A percentile compares a stretch with the other conserved stretches of the same genome.
phyloP scores from a whole-genome alignment of 2,113 vertebrate genomes.

The Misgurnus mizolepis region DNA sequence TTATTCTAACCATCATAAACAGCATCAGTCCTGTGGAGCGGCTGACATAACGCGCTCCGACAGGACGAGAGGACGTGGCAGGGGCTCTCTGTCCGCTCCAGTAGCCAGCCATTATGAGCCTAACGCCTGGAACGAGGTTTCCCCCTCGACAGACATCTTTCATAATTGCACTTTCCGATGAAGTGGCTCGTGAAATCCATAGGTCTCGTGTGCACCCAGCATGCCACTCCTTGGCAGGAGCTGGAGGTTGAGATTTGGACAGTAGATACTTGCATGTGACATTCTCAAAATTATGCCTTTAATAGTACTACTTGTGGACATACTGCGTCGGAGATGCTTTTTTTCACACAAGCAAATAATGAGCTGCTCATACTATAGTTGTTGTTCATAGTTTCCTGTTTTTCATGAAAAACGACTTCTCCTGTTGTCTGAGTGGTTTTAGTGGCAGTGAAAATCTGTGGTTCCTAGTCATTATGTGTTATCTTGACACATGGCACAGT shows the following conservation, averaged over 20 bases:
- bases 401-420: constrained; percentile 5
- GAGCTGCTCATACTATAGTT: neutral
- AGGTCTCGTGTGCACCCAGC: constrained; percentile 56
- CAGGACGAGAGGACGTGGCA: constrained; percentile 55
- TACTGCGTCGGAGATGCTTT: neutral
- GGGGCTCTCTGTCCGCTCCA: constrained; percentile 52
- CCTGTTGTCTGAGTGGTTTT: neutral
- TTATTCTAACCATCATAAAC: constrained; percentile 63
- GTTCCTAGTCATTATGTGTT: constrained; percentile 23
- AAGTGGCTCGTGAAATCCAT: constrained; percentile 76
- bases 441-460: constrained; percentile 20
- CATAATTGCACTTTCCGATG: constrained; percentile 71
- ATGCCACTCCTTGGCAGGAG: constrained; percentile 31
- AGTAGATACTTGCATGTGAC: neutral
- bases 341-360: neutral
- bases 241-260: constrained; percentile 2
- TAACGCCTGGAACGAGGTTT: constrained; percentile 51
- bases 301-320: neutral
- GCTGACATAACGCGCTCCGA: constrained; percentile 70
- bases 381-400: neutral
- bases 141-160: constrained; percentile 64
- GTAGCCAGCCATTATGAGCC: constrained; percentile 58
- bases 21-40: constrained; percentile 66
- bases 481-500: constrained; percentile 39
- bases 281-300: constrained; percentile 30